phyloP scores from a whole-genome alignment of 1,140 invertebrate species.

The Nasonia vitripennis region DNA sequence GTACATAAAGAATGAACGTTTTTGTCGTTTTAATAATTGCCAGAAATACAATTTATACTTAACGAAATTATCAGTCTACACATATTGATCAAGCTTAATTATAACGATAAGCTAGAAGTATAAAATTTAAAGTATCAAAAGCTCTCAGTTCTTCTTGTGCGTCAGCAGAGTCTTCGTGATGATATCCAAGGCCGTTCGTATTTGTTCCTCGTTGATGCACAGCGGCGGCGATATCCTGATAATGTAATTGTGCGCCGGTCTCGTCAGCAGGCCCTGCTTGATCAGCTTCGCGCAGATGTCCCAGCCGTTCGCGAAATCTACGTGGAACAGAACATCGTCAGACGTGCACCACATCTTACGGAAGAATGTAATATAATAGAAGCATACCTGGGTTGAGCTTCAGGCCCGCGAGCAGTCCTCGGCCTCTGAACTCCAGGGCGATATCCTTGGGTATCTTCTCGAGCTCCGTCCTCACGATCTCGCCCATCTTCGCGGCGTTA shows the following conservation, averaged over 20 bases:
- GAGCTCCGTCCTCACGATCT: conserved; percentile 79
- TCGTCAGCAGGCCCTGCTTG: conserved; percentile 83
- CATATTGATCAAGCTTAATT: no score
- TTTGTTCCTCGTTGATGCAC: conserved; percentile 79
- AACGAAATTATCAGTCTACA: no score
- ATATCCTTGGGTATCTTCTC: conserved; percentile 79
- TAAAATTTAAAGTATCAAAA: background rate
- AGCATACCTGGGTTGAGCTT: conserved; percentile 80
- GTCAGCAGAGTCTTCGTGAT: conserved; percentile 69
- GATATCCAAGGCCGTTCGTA: conserved; percentile 79
- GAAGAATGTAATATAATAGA: background rate
- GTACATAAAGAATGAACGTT: background rate
- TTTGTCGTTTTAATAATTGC: no score
- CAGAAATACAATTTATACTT: no score
- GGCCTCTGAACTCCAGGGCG: conserved; percentile 82
- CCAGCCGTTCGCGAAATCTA: conserved; percentile 82
- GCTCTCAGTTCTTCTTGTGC: conserved; percentile 26
- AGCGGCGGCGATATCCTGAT: conserved; percentile 86
- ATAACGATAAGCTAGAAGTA: no score
- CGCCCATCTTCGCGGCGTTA: conserved; percentile 82
- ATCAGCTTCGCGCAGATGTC: conserved; percentile 81
- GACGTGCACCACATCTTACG: background rate
- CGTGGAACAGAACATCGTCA: conserved; percentile 39
- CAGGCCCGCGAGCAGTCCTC: conserved; percentile 87
- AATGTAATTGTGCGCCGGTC: conserved; percentile 86